Evolutionary conservation across 2,113 vertebrate species (phyloP), one percentile per base, ranked within the genome.

Genomic region (Galemys pyrenaicus): DNA sequence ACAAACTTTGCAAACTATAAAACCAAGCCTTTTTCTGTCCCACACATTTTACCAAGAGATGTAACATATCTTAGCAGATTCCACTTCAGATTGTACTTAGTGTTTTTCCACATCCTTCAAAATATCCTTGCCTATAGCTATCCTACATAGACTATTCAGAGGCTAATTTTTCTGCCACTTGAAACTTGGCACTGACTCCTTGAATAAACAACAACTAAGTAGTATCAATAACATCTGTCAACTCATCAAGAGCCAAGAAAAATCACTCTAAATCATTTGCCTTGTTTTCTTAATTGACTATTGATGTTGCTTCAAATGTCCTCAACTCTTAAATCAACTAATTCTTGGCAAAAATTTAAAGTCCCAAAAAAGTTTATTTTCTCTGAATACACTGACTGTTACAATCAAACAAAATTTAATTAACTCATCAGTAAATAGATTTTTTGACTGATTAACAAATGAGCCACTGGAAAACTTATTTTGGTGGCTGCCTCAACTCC

Each of bases 211-310:
- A 94, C 75, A 92, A 93, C 22, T 79, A 26, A 93, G 60, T 20
- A 92, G 16, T 70, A 90, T 95, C 92, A 96, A 87, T 90, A 96
- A 87, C 67, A 96, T 84, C 75, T 78, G 73, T 62, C 30, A 56
- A 49, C 9, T 89, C 56, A 90, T 78, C 20, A 81, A 93, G 56
- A 88, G 56, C 30, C 89, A 82, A 90, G 11, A 24, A 93, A 92
- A 93, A 92, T 16, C 28, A 85, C 24, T 89, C 39, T 87, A 65
- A 93, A 81, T 80, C 37, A 77, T 82, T 20, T 60, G 28, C 49
- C 49, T 91, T 96, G 30, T 78, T 84, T 97, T 97, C 90, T 94
- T 46, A 95, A 95, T 82, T 85, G 54, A 92, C 71, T 92, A 56
- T 15, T 67, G 71, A 86, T 85, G n/a, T 46, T 77, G 37, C 28